Base-by-base conservation (phyloP, 64 coral and sea anemone species). In the Porites australiensis region DNA sequence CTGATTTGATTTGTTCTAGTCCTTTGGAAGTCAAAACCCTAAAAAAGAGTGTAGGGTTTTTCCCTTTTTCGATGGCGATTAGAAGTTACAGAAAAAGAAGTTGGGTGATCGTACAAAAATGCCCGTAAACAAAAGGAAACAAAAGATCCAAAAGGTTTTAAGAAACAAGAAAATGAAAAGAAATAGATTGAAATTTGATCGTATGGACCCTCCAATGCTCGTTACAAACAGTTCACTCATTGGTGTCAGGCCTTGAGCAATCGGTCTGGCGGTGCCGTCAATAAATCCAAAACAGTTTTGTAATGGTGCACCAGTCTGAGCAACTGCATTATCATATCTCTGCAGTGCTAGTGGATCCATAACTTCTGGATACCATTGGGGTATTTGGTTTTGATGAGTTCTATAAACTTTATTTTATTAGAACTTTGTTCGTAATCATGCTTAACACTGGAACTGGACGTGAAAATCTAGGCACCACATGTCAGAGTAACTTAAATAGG, bases 281-380 rank as follows among this genome's bases (percentile, higher is more conserved):
- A 73, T 73, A 73, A 73, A 73, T 9, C 70, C 70, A 73, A 73
- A 73, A 73, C 70, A 73, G 70, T 73, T 21, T 14, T 73, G 70
- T 2, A 73, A 45, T 45, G 70, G 70, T 21, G 70, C 9, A 5
- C 70, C 6, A 10, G 8, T 73, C 18, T 21, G 20, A 27, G 70
- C 7, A 16, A 73, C 18, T 21, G 70, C 70, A 6, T 73, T 6
- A 14, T 7, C 70, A 72, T 72, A 72, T 13, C 8, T 72, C 44
- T 72, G 6, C 6, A 72, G 13, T 20, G 70, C 70, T 23, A 8
- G 13, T 73, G 70, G 70, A 14, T 73, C 18, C 14, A 73, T 9
- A 73, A 73, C 14, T 27, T 9, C 44, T 10, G 20, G 20, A 10
- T 73, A 13, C 70, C 70, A 77, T 44, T 57, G 7, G 54, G 0